Evolutionary conservation across 2,113 vertebrate genomes (phyloP), one percentile per base, ranked within the genome.

Genomic region (Dicaeum eximium): DNA sequence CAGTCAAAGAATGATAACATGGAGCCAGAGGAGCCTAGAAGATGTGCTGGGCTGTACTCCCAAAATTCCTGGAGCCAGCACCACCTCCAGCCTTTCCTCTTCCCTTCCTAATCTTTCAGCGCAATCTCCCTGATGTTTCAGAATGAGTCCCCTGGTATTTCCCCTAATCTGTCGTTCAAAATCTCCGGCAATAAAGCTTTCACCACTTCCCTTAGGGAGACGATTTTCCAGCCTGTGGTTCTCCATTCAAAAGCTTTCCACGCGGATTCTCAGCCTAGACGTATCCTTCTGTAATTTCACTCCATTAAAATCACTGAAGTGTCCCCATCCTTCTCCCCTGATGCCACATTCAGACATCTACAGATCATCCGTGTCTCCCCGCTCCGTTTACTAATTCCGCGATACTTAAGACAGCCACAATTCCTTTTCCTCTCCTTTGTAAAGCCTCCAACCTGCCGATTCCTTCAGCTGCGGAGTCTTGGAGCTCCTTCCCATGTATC

Each of bases 151-250:
- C 54, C 13, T 62, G 75, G 7, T 83, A 30, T 62, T 80, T 67
- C 47, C 71, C 27, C 27, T 90, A 78, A 87, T 88, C 31, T 66
- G 13, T 27, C 28, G 12, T 66, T 93, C 77, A 71, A 93, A 90
- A 77, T 78, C 72, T 62, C 60, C 54, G 44, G 58, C 83, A 90
- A 61, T 90, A 92, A 94, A 96, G 69, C 87, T 96, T 92, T 96
- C 80, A 93, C 51, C 71, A 27, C 67, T 86, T 83, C 62, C 82
- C 71, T 88, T 13, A 74, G 31, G 56, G 82, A 88, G 79, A 77
- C 3, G 40, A 77, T 86, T 93, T 93, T 50, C 45, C 75, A 90
- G 47, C 71, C 67, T 38, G 33, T 27, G 0, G 35, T 20, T 93
- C 81, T 73, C 88, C 61, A 38, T 92, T 86, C 62, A 85, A 73